Percentiles rank a stretch among this genome's conserved stretches.
phyloP scores from a whole-genome alignment of 2,888 invertebrate species.

The Diachrysia chrysitis region DNA sequence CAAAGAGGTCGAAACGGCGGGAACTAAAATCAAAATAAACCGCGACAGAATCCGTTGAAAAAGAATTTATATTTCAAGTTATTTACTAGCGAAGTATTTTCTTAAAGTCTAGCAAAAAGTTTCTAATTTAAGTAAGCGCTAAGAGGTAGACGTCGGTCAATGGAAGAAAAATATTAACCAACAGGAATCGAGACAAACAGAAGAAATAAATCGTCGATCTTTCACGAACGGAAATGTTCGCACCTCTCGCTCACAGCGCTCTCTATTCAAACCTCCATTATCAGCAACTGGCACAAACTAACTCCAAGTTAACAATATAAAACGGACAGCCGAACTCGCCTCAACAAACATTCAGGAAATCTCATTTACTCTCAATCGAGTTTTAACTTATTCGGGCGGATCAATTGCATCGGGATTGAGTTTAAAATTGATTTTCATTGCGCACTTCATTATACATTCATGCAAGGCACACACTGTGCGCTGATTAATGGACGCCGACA shows the following conservation, averaged over 20 bases:
- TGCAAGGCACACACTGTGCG: slow-evolving; percentile 36
- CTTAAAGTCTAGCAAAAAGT: too few species aligned
- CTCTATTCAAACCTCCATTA: background rate
- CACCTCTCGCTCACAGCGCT: background rate
- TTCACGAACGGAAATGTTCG: background rate
- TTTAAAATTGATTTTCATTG: slow-evolving; percentile 60
- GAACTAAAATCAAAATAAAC: too few species aligned
- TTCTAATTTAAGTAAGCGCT: too few species aligned
- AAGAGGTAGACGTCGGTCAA: too few species aligned
- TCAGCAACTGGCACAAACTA: background rate
- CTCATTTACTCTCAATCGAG: slow-evolving; percentile 44
- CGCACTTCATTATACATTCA: slow-evolving; percentile 46
- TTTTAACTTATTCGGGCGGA: slow-evolving; percentile 53
- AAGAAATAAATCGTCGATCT: background rate
- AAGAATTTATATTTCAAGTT: too few species aligned
- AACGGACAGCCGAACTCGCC: background rate
- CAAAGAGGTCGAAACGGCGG: too few species aligned
- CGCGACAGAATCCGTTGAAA: too few species aligned
- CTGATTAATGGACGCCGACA: slow-evolving; percentile 30
- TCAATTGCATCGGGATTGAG: slow-evolving; percentile 61
- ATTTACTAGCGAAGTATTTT: too few species aligned
- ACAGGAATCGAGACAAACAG: background rate
- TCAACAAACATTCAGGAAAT: slow-evolving; percentile 35
- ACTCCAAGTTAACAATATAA: slow-evolving; percentile 7
- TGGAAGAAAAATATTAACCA: too few species aligned